phyloP scores from a whole-genome alignment of 1,140 invertebrate species.

The Heliconius melpomene region DNA sequence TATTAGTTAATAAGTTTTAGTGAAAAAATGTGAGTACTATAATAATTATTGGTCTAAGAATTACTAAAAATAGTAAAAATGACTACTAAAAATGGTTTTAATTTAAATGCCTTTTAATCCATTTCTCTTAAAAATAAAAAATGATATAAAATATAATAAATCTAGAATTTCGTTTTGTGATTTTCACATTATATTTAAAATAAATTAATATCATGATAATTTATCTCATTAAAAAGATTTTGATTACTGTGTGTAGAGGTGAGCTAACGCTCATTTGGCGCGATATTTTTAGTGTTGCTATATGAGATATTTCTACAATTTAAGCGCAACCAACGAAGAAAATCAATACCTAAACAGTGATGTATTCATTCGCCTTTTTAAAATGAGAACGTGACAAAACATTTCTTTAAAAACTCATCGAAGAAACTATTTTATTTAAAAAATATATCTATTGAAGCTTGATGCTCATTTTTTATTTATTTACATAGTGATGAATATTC shows the following conservation, averaged over 20 bases:
- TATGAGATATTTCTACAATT: conserved; percentile 13
- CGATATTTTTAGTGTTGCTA: conserved; percentile 24
- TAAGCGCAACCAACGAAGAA: conserved; percentile 61
- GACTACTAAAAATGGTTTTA: no score
- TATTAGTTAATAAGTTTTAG: no score
- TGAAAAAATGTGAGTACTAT: no score
- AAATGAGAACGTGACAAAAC: conserved; percentile 81
- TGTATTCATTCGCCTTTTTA: conserved; percentile 77
- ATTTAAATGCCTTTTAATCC: no score
- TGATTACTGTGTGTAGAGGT: not conserved
- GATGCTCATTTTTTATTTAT: conserved; percentile 81
- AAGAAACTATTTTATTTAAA: conserved; percentile 77
- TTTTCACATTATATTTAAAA: no score
- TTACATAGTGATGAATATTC: conserved; percentile 80
- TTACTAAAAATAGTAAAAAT: no score
- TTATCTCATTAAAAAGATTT: not conserved
- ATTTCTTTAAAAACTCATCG: conserved; percentile 71
- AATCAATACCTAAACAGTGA: conserved; percentile 77
- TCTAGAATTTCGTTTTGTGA: no score
- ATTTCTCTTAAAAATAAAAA: no score
- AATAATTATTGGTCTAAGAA: no score
- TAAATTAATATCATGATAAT: no score
- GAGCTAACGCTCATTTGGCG: not conserved
- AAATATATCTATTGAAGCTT: conserved; percentile 71
- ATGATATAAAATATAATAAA: no score